Evolutionary conservation across 92 coral and sea anemone species (phyloP).

Genomic region (Desmophyllum pertusum): DNA sequence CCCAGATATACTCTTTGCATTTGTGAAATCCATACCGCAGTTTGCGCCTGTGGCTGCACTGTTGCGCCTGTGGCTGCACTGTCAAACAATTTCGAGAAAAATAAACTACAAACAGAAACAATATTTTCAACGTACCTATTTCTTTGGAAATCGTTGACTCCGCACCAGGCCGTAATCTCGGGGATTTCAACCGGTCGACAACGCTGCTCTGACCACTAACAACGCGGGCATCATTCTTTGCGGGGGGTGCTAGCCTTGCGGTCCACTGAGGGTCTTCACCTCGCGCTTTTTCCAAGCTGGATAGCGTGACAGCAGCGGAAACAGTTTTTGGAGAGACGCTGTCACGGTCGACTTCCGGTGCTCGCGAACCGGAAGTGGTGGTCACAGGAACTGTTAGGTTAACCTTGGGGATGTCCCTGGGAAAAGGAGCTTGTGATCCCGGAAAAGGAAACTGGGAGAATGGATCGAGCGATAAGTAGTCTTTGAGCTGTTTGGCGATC

Average conservation of each 20-base stretch:
- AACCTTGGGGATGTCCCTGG: conserved; percentile 23
- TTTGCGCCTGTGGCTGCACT: no score
- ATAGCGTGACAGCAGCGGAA: conserved; percentile 92
- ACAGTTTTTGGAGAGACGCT: conserved; percentile 85
- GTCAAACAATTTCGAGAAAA: not conserved
- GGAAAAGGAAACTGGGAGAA: conserved; percentile 26
- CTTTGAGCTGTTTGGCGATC: conserved; percentile 43
- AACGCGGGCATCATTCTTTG: not conserved
- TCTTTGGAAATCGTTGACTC: conserved; percentile 28
- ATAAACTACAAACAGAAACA: not conserved
- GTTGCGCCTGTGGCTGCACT: no score
- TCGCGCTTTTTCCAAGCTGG: conserved; percentile 67
- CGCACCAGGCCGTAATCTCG: not conserved
- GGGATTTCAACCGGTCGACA: conserved; percentile 18
- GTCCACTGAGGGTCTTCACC: conserved; percentile 19
- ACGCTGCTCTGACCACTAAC: conserved; percentile 15
- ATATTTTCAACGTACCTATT: conserved; percentile 34
- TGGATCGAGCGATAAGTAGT: conserved; percentile 39
- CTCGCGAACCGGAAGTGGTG: conserved; percentile 32
- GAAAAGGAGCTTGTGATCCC: conserved; percentile 4
- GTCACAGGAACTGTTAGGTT: conserved; percentile 19
- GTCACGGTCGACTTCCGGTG: conserved; percentile 45
- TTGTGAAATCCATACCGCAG: no score
- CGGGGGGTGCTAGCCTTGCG: conserved; percentile 9
- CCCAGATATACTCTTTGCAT: no score